These are phyloP conservation scores for Gambelia wislizenii DNA, from an alignment of 2,797 vertebrate genomes.

Conservation along the genomic window DNA sequence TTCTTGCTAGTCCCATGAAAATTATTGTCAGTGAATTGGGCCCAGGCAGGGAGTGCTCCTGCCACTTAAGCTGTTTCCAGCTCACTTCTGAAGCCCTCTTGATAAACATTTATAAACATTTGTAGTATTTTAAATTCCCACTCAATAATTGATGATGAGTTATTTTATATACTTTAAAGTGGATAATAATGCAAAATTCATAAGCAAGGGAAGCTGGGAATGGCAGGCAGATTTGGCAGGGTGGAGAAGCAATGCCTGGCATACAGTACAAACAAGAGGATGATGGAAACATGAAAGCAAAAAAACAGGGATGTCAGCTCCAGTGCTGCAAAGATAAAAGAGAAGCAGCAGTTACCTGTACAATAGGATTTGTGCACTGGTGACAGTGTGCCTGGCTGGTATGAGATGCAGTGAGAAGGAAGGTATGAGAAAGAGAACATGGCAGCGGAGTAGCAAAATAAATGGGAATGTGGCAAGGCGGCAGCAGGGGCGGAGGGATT, in stretches of 20 bases:
- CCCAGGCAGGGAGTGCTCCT: slow-evolving; percentile 43
- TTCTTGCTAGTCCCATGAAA: neutral
- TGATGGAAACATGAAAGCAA: slow-evolving; percentile 73
- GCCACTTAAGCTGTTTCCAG: slow-evolving; percentile 59
- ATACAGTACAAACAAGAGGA: slow-evolving; percentile 52
- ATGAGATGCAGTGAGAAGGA: neutral
- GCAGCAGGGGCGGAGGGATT: too few species aligned
- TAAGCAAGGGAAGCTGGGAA: slow-evolving; percentile 71
- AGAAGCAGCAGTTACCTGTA: neutral
- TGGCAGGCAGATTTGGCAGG: slow-evolving; percentile 65
- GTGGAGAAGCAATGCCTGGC: slow-evolving; percentile 56
- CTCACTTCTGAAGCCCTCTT: slow-evolving; percentile 76
- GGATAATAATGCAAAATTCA: slow-evolving; percentile 78
- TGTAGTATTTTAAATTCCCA: slow-evolving; percentile 78
- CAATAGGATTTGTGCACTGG: neutral
- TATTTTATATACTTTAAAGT: slow-evolving; percentile 80
- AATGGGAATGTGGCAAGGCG: neutral
- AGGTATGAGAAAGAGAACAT: neutral
- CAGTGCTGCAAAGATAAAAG: slow-evolving; percentile 40
- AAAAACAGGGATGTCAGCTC: slow-evolving; percentile 32
- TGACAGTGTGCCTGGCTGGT: neutral
- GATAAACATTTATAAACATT: slow-evolving; percentile 82
- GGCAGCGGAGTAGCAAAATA: neutral
- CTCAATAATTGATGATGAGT: slow-evolving; percentile 78
- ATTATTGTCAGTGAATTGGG: slow-evolving; percentile 26